Conservation (phyloP, 1,140 invertebrate species). For the Theocolax elegans region DNA sequence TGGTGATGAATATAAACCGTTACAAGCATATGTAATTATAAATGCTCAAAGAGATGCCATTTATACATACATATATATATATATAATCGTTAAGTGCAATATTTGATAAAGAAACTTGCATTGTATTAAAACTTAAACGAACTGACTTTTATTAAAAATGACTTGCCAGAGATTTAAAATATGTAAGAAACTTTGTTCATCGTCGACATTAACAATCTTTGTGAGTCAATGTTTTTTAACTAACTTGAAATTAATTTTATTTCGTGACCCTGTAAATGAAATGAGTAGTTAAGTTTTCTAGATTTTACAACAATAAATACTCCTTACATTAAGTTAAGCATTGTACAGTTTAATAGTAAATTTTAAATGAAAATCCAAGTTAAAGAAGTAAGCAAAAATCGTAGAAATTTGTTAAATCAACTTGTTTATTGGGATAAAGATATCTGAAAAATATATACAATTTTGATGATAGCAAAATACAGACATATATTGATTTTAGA, state of each 20-base stretch:
- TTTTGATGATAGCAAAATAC: no score
- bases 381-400: not conserved
- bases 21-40: not conserved
- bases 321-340: conserved; percentile 23
- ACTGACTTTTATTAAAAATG: conserved; percentile 26
- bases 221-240: not conserved
- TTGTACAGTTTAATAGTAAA: conserved; percentile 27
- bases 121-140: conserved; percentile 2
- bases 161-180: conserved; percentile 3
- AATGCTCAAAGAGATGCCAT: conserved; percentile 16
- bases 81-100: conserved; percentile 27
- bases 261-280: conserved; percentile 27
- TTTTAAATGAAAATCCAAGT: not conserved
- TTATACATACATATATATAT: not conserved
- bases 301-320: conserved; percentile 16
- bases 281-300: conserved; percentile 24
- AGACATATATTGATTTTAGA: no score
- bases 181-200: conserved; percentile 6
- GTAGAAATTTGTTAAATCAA: not conserved
- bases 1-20: not conserved
- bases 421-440: no score
- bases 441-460: no score
- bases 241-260: conserved; percentile 3
- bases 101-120: conserved; percentile 13
- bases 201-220: not conserved